A percentile compares a stretch with the other conserved stretches of the same genome.
These are phyloP conservation scores for Alectura lathami DNA, from an alignment of 2,113 vertebrate species.

Conservation along the genomic window DNA sequence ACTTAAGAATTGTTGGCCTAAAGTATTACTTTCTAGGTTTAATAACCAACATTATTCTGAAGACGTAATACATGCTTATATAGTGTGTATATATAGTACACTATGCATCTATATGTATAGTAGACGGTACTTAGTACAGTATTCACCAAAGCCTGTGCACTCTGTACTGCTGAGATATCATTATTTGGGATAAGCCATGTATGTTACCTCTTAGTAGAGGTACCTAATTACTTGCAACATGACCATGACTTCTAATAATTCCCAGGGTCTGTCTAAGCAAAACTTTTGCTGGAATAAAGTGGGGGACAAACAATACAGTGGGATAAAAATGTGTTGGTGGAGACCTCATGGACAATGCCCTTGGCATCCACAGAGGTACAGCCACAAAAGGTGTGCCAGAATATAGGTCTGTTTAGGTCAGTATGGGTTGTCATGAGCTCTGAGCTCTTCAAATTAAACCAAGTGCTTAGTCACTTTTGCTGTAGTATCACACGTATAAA, in stretches of 20 bases:
- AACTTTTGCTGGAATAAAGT: not conserved
- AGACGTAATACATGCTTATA: not conserved
- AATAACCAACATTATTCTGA: not conserved
- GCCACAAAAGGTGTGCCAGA: not conserved
- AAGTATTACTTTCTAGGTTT: not conserved
- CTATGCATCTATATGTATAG: no score
- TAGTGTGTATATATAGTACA: no score
- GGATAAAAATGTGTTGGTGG: not conserved
- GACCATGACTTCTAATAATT: not conserved
- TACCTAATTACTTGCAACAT: not conserved
- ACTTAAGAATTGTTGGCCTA: not conserved
- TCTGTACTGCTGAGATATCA: no score
- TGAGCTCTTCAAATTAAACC: not conserved
- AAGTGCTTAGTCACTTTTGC: not conserved
- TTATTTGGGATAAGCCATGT: not conserved
- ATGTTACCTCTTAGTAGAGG: not conserved
- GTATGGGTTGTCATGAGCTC: not conserved
- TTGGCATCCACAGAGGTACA: not conserved
- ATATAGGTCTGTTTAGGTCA: not conserved
- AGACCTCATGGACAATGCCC: not conserved
- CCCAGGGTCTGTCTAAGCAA: not conserved
- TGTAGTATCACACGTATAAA: not conserved
- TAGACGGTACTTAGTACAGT: no score
- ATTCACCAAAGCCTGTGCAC: not conserved
- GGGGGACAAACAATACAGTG: not conserved